A percentile compares a stretch with the other conserved stretches of the same genome.
Conservation (phyloP, 2,888 invertebrate genomes). For the Bursaphelenchus okinawaensis region DNA sequence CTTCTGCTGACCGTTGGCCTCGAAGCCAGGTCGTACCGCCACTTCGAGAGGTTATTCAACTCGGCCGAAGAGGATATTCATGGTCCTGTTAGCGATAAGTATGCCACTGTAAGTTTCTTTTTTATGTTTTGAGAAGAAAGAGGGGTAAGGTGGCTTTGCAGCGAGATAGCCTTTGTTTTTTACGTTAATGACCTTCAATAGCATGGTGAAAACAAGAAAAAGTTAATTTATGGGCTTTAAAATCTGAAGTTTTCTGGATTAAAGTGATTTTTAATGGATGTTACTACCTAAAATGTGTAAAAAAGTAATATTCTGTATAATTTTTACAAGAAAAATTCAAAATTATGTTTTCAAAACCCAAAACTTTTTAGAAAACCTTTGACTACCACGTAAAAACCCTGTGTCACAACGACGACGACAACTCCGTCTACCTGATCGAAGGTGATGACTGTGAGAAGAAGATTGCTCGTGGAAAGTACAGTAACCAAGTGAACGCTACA, state of each 20-base stretch:
- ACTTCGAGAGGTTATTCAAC: constrained; percentile 5
- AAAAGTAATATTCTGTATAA: background rate
- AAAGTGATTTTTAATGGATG: background rate
- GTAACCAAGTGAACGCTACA: constrained; percentile 50
- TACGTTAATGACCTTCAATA: too few species aligned
- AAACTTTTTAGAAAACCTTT: background rate
- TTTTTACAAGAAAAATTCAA: too few species aligned
- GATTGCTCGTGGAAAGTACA: constrained; percentile 49
- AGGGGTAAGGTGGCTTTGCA: too few species aligned
- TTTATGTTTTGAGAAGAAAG: too few species aligned
- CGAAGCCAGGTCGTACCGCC: background rate
- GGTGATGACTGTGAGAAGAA: constrained; percentile 16
- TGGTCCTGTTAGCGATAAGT: background rate
- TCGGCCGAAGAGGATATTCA: constrained; percentile 5
- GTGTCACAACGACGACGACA: constrained; percentile 1
- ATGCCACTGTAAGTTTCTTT: background rate
- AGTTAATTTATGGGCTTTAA: too few species aligned
- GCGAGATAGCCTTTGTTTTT: too few species aligned
- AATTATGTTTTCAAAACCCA: too few species aligned
- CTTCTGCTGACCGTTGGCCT: constrained; percentile 4
- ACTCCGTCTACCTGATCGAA: constrained; percentile 3
- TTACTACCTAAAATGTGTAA: background rate
- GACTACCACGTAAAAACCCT: constrained; percentile 7
- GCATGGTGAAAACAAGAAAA: too few species aligned
- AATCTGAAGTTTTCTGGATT: background rate